phyloP scores from a whole-genome alignment of 2,797 vertebrate species.

The Ptychadena robeensis region DNA sequence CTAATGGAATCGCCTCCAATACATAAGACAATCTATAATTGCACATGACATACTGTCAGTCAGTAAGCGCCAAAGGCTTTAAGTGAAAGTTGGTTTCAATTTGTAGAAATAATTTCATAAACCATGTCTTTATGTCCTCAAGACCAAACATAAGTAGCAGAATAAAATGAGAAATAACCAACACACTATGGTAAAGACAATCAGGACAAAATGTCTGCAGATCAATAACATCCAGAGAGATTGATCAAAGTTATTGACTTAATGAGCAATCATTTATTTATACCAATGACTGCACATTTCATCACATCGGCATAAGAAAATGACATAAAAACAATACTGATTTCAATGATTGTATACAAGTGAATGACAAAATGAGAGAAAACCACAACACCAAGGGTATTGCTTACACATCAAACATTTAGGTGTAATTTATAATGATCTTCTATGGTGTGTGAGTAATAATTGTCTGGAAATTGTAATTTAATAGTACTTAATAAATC shows the following conservation, averaged over 20 bases:
- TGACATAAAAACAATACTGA: not conserved
- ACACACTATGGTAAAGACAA: not conserved
- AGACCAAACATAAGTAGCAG: no score
- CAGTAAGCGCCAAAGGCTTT: no score
- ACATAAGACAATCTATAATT: no score
- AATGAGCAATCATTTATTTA: not conserved
- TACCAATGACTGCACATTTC: not conserved
- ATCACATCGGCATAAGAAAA: not conserved
- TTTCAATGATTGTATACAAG: not conserved
- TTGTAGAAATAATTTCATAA: no score
- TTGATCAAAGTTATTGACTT: not conserved
- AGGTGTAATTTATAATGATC: not conserved
- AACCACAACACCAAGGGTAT: not conserved
- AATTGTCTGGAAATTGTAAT: not conserved
- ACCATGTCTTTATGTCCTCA: no score
- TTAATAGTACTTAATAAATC: not conserved
- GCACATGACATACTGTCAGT: no score
- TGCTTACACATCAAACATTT: not conserved
- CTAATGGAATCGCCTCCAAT: no score
- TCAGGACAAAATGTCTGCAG: not conserved
- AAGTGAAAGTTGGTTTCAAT: no score
- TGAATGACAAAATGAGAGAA: not conserved
- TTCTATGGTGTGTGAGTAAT: not conserved
- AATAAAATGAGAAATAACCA: not conserved
- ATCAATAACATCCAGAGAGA: not conserved